phyloP scores from a whole-genome alignment of 2,113 vertebrate species.

The Drymodes brunneopygia region DNA sequence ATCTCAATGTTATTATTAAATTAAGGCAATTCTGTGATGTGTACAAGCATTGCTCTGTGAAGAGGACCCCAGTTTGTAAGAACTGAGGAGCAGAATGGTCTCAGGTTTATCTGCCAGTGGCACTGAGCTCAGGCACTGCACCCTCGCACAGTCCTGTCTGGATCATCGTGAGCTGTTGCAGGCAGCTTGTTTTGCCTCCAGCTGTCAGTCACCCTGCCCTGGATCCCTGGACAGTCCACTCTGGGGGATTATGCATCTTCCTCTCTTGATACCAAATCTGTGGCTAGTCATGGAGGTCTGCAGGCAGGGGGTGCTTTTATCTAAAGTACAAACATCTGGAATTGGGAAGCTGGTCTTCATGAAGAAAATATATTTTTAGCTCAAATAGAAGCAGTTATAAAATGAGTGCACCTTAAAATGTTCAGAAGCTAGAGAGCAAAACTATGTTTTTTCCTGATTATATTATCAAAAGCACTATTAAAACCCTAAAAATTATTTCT shows the following conservation, averaged over 20 bases:
- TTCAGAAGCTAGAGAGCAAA: not conserved
- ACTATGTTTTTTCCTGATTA: not conserved
- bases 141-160: accelerated
- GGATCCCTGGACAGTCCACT: not conserved
- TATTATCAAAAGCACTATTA: not conserved
- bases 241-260: not conserved
- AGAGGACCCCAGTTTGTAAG: not conserved
- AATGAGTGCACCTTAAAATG: not conserved
- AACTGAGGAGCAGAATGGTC: not conserved
- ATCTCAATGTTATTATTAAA: not conserved
- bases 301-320: not conserved
- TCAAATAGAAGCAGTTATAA: not conserved
- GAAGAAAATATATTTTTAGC: not conserved
- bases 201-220: not conserved
- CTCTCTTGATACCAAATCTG: not conserved
- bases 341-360: not conserved
- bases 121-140: not conserved
- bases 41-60: not conserved
- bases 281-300: not conserved
- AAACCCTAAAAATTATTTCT: not conserved
- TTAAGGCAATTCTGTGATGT: not conserved
- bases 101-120: not conserved
- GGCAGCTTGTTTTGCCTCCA: not conserved
- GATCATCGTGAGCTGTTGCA: not conserved
- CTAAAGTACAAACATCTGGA: not conserved